Percentiles rank a stretch among this genome's conserved stretches.
These are phyloP conservation scores for Nycticryphes semicollaris DNA, from an alignment of 2,113 vertebrate genomes.

Conservation along the genomic window DNA sequence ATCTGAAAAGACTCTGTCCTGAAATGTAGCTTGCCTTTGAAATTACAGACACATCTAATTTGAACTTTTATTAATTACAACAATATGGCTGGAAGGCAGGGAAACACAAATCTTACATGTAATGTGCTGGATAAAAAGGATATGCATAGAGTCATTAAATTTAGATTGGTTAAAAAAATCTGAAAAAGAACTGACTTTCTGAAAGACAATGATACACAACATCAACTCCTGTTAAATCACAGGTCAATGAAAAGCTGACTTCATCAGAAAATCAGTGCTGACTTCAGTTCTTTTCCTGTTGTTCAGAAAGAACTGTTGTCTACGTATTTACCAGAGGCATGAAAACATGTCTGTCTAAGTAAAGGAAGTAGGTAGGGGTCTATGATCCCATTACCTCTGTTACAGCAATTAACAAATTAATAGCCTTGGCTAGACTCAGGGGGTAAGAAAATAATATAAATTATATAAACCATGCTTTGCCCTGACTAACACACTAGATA, in stretches of 20 bases:
- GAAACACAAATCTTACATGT: not conserved
- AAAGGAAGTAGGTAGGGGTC: not conserved
- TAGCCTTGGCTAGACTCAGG: not conserved
- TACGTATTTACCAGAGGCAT: not conserved
- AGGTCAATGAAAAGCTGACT: not conserved
- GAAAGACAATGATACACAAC: not conserved
- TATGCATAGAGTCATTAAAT: not conserved
- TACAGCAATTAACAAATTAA: not conserved
- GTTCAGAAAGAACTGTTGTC: not conserved
- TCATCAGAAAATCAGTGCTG: not conserved
- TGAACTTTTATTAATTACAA: not conserved
- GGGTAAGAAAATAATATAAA: not conserved
- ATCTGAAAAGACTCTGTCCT: not conserved
- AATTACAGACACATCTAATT: not conserved
- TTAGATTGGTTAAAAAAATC: not conserved
- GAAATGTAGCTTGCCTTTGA: not conserved
- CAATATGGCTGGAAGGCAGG: not conserved
- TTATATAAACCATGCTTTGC: not conserved
- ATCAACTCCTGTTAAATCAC: not conserved
- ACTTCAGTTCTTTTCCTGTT: not conserved
- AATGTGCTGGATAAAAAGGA: not conserved
- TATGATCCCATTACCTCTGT: not conserved
- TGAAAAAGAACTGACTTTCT: not conserved
- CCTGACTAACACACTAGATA: not conserved
- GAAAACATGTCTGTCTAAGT: not conserved